Evolutionary conservation across 2,797 vertebrate genomes (phyloP), one percentile per base, ranked within the genome.

Genomic region (Poeciliopsis paucimaculata): DNA sequence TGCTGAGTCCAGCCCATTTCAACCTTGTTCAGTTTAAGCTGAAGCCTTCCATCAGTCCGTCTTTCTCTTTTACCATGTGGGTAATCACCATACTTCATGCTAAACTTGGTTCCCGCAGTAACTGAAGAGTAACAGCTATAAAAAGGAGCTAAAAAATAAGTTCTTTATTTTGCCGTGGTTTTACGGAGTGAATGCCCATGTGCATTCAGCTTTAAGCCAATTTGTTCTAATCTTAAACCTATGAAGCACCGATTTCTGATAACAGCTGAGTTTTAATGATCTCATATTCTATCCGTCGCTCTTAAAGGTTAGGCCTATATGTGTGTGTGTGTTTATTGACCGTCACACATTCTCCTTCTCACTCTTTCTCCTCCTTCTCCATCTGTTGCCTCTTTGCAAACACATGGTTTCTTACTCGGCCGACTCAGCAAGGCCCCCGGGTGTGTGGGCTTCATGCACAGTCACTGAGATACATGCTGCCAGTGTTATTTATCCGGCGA

Each of bases 351-450:
- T 82, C 82, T 80, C 51, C 77, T 66, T 73, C 72, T 82, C 76
- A 5, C 66, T 81, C 77, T 82, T 78, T 87, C 81, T 83, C 83
- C 86, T 87, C 83, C 88, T 83, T 46, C 86, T 92, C 92, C 91
- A 93, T 94, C 92, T 94, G 93, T 92, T 62, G 57, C 93, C 88
- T 89, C 86, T 82, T 82, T 73, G 88, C 86, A 88, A 89, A 91
- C 90, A 93, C 93, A 92, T 93, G 91, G 88, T 89, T 82, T 91
- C 84, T 89, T 86, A 80, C 93, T 91, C 84, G 78, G 87, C 82
- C 43, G 88, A 90, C 83, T 92, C 93, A 93, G 90, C 90, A 86
- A 79, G 87, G 88, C 88, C 87, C 77, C 76, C 13, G 68, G 84
- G 86, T 86, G 82, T 57, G 74, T 77, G 77, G 77, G 83, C 77